These are phyloP conservation scores for Palythoa heliodiscus DNA, from an alignment of 92 coral and sea anemone species.

Conservation along the genomic window DNA sequence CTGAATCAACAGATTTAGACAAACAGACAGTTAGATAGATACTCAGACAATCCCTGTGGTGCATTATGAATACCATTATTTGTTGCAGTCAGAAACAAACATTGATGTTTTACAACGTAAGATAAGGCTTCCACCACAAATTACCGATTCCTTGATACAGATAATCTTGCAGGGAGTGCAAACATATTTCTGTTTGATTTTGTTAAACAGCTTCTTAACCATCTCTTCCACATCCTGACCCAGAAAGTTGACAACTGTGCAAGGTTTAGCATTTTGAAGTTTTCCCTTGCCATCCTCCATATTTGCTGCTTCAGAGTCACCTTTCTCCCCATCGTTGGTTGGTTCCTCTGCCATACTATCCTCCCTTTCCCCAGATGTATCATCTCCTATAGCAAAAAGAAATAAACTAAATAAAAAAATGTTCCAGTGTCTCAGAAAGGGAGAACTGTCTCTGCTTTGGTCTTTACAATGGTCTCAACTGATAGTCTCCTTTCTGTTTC, in stretches of 20 bases:
- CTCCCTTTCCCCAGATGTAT: not conserved
- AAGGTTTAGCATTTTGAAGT: not conserved
- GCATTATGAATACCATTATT: no score
- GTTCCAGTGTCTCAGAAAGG: not conserved
- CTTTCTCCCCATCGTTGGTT: not conserved
- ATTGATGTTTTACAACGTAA: no score
- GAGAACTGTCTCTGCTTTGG: no score
- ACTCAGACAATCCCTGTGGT: no score
- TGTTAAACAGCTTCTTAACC: slow-evolving; percentile 72
- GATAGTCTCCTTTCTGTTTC: no score
- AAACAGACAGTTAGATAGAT: no score
- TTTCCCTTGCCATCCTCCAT: slow-evolving; percentile 31
- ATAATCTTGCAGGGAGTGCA: slow-evolving; percentile 90
- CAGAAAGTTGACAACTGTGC: slow-evolving; percentile 57
- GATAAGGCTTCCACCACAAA: not conserved
- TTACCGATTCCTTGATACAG: slow-evolving; percentile 74
- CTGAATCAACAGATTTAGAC: no score
- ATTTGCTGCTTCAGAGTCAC: slow-evolving; percentile 29
- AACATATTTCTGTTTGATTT: slow-evolving; percentile 67
- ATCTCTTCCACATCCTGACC: slow-evolving; percentile 84
- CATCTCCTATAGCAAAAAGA: not conserved
- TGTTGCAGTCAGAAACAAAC: no score
- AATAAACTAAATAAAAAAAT: not conserved
- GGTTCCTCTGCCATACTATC: not conserved
- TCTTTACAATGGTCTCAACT: no score